These are phyloP conservation scores for Ophiothrix spiculata DNA, from an alignment of 35 echinoderm and acorn worm genomes.

Conservation along the genomic window DNA sequence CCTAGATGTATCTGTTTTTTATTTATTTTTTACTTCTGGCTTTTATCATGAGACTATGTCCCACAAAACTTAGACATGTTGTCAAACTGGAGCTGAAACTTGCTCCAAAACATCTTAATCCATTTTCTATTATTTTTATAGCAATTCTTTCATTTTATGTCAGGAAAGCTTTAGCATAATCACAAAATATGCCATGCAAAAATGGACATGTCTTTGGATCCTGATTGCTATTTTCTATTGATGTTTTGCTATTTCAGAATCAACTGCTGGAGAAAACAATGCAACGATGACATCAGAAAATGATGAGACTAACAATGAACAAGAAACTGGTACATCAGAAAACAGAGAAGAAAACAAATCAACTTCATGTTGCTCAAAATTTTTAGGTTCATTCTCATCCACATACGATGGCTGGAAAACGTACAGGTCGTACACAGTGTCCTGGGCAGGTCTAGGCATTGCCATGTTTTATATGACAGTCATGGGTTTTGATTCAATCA, in stretches of 20 bases:
- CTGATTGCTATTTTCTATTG: background rate
- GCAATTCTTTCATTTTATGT: too few relatives aligned
- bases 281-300: background rate
- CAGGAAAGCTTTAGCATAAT: too few relatives aligned
- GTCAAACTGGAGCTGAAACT: too few relatives aligned
- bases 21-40: too few relatives aligned
- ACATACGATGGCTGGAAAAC: slow-evolving; percentile 72
- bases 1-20: too few relatives aligned
- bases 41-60: too few relatives aligned
- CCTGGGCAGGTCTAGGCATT: slow-evolving; percentile 65
- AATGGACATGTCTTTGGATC: too few relatives aligned
- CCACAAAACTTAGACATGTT: too few relatives aligned
- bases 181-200: background rate
- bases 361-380: background rate
- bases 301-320: background rate
- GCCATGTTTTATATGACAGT: slow-evolving; percentile 98
- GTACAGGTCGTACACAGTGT: slow-evolving; percentile 67
- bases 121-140: too few relatives aligned
- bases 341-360: background rate
- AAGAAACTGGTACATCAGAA: background rate
- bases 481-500: slow-evolving; percentile 84
- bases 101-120: too few relatives aligned
- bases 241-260: background rate
- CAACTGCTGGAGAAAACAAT: background rate
- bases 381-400: slow-evolving; percentile 16